These are phyloP conservation scores for Gavia stellata DNA, from an alignment of 2,113 vertebrate genomes.

Conservation along the genomic window DNA sequence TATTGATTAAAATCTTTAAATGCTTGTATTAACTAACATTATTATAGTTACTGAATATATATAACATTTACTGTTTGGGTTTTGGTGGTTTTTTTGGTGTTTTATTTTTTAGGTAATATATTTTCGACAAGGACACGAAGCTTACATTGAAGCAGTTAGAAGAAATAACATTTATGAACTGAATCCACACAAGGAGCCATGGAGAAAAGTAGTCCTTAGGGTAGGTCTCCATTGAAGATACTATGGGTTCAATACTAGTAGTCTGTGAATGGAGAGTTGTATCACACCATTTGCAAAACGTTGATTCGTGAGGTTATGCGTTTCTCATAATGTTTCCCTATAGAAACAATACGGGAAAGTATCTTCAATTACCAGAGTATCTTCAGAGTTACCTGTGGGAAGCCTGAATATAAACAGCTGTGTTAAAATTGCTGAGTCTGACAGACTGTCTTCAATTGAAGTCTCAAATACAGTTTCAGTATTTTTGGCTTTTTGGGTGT, in stretches of 20 bases:
- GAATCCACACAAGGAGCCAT: constrained; percentile 90
- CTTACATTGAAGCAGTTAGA: constrained; percentile 91
- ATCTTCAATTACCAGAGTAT: not conserved
- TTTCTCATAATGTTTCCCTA: not conserved
- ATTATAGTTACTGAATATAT: not conserved
- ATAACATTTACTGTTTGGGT: not conserved
- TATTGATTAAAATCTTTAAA: not conserved
- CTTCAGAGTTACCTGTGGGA: not conserved
- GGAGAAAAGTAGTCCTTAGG: constrained; percentile 90
- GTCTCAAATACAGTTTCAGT: not conserved
- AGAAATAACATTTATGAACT: constrained; percentile 86
- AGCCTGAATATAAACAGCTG: not conserved
- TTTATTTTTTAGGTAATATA: constrained; percentile 87
- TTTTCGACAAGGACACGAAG: constrained; percentile 95
- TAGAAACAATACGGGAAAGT: not conserved
- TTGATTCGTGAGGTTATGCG: not conserved
- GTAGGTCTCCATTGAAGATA: constrained; percentile 65
- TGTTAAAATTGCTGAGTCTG: not conserved
- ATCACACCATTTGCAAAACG: not conserved
- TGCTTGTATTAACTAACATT: not conserved
- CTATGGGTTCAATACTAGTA: not conserved
- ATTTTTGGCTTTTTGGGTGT: not conserved
- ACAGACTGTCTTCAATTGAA: not conserved
- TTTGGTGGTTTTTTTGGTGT: not conserved
- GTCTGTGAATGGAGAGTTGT: not conserved